Evolutionary conservation across 2,113 vertebrate genomes (phyloP).

Genomic region (Microcebus murinus): DNA sequence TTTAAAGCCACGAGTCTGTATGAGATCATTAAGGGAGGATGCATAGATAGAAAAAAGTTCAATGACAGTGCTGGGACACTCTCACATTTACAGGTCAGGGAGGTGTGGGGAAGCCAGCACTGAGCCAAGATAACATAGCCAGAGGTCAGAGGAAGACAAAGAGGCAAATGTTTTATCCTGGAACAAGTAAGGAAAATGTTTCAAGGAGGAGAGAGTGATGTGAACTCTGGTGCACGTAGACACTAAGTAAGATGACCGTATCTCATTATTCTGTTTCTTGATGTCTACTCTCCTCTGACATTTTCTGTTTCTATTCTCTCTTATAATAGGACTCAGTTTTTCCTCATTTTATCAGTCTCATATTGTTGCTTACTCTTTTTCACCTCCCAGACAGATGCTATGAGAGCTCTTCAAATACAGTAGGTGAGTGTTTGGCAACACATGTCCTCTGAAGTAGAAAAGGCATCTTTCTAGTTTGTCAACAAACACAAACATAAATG

Average conservation of each 20-base stretch:
- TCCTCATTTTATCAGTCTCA: neutral
- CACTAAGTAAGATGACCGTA: neutral
- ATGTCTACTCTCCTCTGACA: neutral
- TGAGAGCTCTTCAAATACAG: neutral
- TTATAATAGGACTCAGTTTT: neutral
- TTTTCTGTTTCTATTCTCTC: neutral
- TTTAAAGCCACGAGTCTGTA: neutral
- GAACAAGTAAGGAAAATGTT: neutral
- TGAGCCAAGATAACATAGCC: neutral
- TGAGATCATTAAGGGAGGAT: neutral
- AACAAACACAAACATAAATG: neutral
- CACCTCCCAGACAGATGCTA: neutral
- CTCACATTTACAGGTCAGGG: neutral
- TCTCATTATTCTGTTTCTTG: neutral
- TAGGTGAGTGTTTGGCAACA: neutral
- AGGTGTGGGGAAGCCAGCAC: neutral
- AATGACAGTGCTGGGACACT: neutral
- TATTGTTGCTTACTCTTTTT: neutral
- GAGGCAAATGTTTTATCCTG: neutral
- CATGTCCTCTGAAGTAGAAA: neutral
- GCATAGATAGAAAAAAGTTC: neutral
- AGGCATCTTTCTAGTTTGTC: conserved; percentile 24
- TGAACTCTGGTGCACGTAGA: neutral
- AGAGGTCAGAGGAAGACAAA: neutral
- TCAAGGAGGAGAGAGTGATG: neutral